Evolutionary conservation across 2,797 vertebrate species (phyloP), one percentile per base, ranked within the genome.

Genomic region (Crocidura indochinensis): DNA sequence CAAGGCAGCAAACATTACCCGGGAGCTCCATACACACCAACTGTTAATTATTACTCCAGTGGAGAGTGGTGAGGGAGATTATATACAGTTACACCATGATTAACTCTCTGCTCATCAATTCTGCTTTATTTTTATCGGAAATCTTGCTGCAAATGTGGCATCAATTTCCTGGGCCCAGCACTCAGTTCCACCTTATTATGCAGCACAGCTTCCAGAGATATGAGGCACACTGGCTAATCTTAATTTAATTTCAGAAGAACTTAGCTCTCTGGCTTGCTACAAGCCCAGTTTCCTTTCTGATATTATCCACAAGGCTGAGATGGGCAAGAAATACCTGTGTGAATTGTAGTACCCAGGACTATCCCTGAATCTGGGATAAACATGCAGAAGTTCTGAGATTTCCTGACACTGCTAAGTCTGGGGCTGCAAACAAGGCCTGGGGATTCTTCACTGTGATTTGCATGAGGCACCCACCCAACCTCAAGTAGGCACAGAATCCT

Each of bases 11-110:
- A 95, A 94, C 92, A 84, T 85, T 84, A 86, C 22, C 7, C 20
- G 90, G 90, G 90, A 95, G 69, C 90, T 93, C 67, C 12, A 12
- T 27, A 60, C 92, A 94, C 83, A 91, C 88, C 90, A 93, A 86
- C 72, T 6, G 93, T 97, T 97, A 95, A 98, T 98, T 96, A 96
- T 26, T 44, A 95, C 92, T 96, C 97, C 92, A 84, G 62, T 56
- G 53, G 87, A 96, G 86, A 96, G 80, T 27, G 71, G 94, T 88
- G 97, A 95, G 90, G 68, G 88, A 97, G 91, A 97, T 97, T 96
- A 94, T 84, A 87, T 76, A 95, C 84, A 94, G 76, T 97, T 96
- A 95, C 84, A 95, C 95, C 6, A 78, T 90, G 96, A 97, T 97
- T 97, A 97, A 95, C 84, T 96, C 92, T 65, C 84, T 95, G 68